Percentiles rank a stretch among this genome's conserved stretches.
Conservation (phyloP, 2,888 invertebrate species). For the Ditylenchus weischeri region DNA sequence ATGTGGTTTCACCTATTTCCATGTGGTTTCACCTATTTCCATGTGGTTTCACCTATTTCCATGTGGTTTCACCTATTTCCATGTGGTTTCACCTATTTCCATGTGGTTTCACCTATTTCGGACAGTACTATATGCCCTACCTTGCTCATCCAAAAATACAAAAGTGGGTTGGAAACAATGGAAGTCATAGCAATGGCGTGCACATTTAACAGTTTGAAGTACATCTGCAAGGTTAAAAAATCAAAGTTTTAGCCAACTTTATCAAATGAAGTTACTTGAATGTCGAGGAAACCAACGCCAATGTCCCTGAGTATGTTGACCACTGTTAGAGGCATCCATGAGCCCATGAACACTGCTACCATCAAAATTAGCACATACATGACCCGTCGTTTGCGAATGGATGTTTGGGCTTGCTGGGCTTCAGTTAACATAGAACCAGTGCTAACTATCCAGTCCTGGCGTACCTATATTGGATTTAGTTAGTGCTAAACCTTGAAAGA, state of each 20-base stretch:
- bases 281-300: conserved; percentile 28
- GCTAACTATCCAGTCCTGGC: conserved; percentile 54
- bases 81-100: no score
- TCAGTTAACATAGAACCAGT: conserved; percentile 56
- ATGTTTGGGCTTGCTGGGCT: conserved; percentile 54
- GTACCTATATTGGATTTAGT: conserved; percentile 14
- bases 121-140: conserved; percentile 21
- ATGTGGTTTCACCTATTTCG: no score
- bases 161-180: conserved; percentile 56
- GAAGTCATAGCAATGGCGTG: conserved; percentile 57
- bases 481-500: background rate
- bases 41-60: no score
- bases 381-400: conserved; percentile 47
- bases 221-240: conserved; percentile 36
- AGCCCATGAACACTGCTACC: conserved; percentile 49
- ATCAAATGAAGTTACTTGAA: conserved; percentile 11
- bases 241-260: background rate
- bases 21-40: no score
- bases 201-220: conserved; percentile 53
- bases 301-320: conserved; percentile 55
- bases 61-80: no score
- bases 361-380: conserved; percentile 57
- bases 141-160: conserved; percentile 59
- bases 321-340: conserved; percentile 55
- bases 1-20: no score